Evolutionary conservation across 23 tunicate genomes (phyloP), one percentile per base, ranked within the genome.

Genomic region (Aplidium turbinatum): DNA sequence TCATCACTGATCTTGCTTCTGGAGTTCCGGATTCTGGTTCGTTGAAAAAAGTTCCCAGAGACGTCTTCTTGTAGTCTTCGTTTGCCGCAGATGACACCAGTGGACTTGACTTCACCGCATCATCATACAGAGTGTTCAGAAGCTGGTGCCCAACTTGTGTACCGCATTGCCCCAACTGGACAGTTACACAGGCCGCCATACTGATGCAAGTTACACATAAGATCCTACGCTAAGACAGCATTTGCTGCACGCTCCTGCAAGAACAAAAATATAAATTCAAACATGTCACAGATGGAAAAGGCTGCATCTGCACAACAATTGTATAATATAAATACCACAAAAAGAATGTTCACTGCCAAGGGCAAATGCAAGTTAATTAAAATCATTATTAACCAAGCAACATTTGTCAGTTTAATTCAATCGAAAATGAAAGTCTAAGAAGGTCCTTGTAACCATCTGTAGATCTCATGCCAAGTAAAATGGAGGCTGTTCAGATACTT

Each of bases 101-200:
- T 9, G 29, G 11, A 57, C 47, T 7, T 22, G 76, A 47, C 19
- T 70, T 47, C 0, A 55, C 66, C 4, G 85, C 95, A 53, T 94
- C 95, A 3, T 94, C 78, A 63, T 87, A 47, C 0, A 94, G 54
- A 57, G 57, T 45, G 9, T 63, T 68, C 32, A 82, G 39, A 28
- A 94, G 66, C 23, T 86, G 77, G 47, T 86, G 95, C 4, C 94
- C 94, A 46, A 94, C 35, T 68, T 94, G 99, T 1, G 89, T 94
- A 23, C 99, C 99, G 58, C 99, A 94, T 35, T 94, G 99, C 2
- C 99, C 99, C 42, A 94, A 77, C 33, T 86, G 86, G 28, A 94
- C 79, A 4, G 82, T 32, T 0, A 94, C 50, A 47, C 85, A 47
- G 13, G 96, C 68, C 2, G 86, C 80, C 62, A 35, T 64, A 5